A percentile compares a stretch with the other conserved stretches of the same genome.
These are phyloP conservation scores for Alosa alosa DNA, from an alignment of 2,113 vertebrate species.

Conservation along the genomic window DNA sequence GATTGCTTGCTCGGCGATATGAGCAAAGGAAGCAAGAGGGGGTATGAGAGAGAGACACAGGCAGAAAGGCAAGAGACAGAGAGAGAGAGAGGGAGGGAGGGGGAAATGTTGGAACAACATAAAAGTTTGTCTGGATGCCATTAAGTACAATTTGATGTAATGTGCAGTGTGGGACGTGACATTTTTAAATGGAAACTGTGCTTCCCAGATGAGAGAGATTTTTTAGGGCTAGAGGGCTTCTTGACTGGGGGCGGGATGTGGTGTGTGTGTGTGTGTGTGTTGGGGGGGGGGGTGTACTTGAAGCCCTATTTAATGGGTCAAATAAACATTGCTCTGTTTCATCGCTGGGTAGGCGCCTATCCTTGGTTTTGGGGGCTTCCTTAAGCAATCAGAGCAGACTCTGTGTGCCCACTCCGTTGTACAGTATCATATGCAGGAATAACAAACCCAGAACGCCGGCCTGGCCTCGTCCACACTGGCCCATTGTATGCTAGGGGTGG, in stretches of 20 bases:
- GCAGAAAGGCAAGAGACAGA: slow-evolving; percentile 33
- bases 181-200: slow-evolving; percentile 77
- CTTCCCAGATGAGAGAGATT: slow-evolving; percentile 75
- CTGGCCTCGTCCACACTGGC: slow-evolving; percentile 61
- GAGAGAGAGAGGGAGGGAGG: slow-evolving; percentile 37
- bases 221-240: slow-evolving; percentile 43
- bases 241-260: slow-evolving; percentile 39
- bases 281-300: slow-evolving; percentile 59
- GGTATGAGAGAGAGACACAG: slow-evolving; percentile 29
- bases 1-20: slow-evolving; percentile 64
- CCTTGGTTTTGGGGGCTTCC: slow-evolving; percentile 59
- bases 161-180: slow-evolving; percentile 76
- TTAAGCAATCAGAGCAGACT: slow-evolving; percentile 58
- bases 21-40: slow-evolving; percentile 38
- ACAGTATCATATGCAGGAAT: slow-evolving; percentile 71
- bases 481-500: slow-evolving; percentile 60
- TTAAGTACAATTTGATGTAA: slow-evolving; percentile 84
- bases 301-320: slow-evolving; percentile 72
- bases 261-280: background rate
- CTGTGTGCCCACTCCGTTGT: slow-evolving; percentile 53
- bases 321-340: slow-evolving; percentile 74
- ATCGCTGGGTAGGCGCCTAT: slow-evolving; percentile 56
- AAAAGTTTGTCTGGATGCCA: slow-evolving; percentile 83
- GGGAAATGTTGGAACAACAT: slow-evolving; percentile 76
- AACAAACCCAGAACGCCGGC: slow-evolving; percentile 63